Evolutionary conservation across 2,888 invertebrate genomes (phyloP).

Genomic region (Habroteleia sp.): DNA sequence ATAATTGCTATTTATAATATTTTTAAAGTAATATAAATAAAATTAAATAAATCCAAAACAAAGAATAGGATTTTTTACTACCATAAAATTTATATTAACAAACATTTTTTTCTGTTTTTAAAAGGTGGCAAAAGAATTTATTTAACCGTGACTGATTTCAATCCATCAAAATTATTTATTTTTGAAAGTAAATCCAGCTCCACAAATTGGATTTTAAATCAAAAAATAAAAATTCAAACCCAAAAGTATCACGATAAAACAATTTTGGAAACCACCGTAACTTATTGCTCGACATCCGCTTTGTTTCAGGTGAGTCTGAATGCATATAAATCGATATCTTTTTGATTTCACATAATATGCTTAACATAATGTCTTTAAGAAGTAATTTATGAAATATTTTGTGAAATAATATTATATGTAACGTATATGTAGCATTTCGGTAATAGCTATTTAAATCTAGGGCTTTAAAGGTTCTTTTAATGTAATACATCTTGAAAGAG

Average conservation of each 20-base stretch:
- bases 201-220: conserved; percentile 65
- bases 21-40: too few species aligned
- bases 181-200: too few species aligned
- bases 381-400: too few species aligned
- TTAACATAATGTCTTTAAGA: too few species aligned
- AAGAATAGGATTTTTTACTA: too few species aligned
- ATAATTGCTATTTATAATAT: too few species aligned
- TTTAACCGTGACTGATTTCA: conserved; percentile 67
- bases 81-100: not conserved
- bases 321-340: not conserved
- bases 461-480: conserved; percentile 16
- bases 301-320: conserved; percentile 70
- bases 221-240: conserved; percentile 68
- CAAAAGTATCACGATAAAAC: conserved; percentile 66
- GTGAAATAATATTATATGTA: too few species aligned
- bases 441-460: too few species aligned
- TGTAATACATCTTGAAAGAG: conserved; percentile 33
- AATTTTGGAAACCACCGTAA: conserved; percentile 66
- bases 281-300: conserved; percentile 66
- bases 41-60: too few species aligned
- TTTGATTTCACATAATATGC: too few species aligned
- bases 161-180: conserved; percentile 64
- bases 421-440: too few species aligned
- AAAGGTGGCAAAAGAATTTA: conserved; percentile 66
- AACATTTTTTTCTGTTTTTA: conserved; percentile 20